These are phyloP conservation scores for Tricholaema leucomelas DNA, from an alignment of 2,113 vertebrate genomes.

Conservation along the genomic window DNA sequence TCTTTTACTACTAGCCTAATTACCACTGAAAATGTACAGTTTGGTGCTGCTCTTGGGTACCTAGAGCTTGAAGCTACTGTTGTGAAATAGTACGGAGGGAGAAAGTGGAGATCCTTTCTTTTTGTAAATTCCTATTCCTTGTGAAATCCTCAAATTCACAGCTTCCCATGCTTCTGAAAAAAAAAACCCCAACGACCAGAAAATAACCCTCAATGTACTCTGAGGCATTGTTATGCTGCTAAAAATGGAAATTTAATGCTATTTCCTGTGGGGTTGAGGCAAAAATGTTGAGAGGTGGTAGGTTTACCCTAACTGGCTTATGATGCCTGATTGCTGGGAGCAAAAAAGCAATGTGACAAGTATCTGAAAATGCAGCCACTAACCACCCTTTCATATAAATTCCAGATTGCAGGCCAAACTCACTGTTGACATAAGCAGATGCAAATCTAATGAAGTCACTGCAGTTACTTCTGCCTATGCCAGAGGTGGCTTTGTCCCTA, in stretches of 20 bases:
- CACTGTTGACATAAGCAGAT: conserved; percentile 57
- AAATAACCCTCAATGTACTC: neutral
- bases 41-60: neutral
- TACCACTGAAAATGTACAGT: neutral
- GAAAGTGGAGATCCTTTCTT: neutral
- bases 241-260: conserved; percentile 6
- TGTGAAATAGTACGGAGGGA: neutral
- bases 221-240: neutral
- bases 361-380: conserved; percentile 10
- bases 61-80: neutral
- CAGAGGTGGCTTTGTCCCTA: conserved; percentile 62
- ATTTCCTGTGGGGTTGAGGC: neutral
- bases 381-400: conserved; percentile 29
- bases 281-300: neutral
- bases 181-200: neutral
- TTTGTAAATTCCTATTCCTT: neutral
- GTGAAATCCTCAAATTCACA: neutral
- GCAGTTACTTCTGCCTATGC: conserved; percentile 23
- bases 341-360: neutral
- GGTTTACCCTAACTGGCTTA: neutral
- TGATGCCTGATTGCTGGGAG: neutral
- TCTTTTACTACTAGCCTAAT: neutral
- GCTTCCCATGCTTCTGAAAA: neutral
- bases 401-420: neutral
- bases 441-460: conserved; percentile 64